phyloP scores from a whole-genome alignment of 1,140 invertebrate species.

The Drosophila neocordata region DNA sequence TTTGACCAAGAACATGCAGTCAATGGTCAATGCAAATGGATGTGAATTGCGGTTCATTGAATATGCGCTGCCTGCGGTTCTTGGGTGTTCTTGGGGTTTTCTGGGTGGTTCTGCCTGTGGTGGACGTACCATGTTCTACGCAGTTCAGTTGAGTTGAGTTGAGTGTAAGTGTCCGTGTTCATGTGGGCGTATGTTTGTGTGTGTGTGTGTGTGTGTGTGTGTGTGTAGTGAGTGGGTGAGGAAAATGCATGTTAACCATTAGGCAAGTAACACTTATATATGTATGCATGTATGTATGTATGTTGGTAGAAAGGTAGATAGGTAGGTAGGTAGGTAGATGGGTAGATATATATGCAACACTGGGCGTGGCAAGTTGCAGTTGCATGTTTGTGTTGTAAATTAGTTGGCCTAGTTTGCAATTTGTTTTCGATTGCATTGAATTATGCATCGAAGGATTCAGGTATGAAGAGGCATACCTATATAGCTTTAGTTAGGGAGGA shows the following conservation, averaged over 20 bases:
- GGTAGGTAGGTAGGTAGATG: too few relatives aligned
- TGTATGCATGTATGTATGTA: too few relatives aligned
- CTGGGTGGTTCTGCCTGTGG: background rate
- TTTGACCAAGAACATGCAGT: conserved; percentile 17
- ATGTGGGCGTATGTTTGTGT: background rate
- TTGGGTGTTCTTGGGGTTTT: conserved; percentile 5
- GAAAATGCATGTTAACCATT: background rate
- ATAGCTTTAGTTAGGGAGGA: too few relatives aligned
- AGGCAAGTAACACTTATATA: background rate
- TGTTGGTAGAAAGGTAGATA: too few relatives aligned
- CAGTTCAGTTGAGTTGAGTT: background rate
- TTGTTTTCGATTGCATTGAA: conserved; percentile 70
- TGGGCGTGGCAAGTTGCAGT: conserved; percentile 31
- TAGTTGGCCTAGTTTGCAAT: conserved; percentile 71
- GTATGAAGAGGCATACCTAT: background rate
- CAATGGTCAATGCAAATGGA: conserved; percentile 32
- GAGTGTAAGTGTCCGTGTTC: background rate
- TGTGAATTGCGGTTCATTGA: conserved; percentile 45
- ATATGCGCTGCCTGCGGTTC: conserved; percentile 48
- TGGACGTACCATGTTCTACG: conserved; percentile 6
- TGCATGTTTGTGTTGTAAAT: conserved; percentile 73
- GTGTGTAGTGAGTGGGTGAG: background rate
- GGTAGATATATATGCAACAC: background rate
- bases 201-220: background rate
- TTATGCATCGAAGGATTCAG: conserved; percentile 43